phyloP scores from a whole-genome alignment of 2,113 vertebrate genomes.

The Genyomyrus donnyi region DNA sequence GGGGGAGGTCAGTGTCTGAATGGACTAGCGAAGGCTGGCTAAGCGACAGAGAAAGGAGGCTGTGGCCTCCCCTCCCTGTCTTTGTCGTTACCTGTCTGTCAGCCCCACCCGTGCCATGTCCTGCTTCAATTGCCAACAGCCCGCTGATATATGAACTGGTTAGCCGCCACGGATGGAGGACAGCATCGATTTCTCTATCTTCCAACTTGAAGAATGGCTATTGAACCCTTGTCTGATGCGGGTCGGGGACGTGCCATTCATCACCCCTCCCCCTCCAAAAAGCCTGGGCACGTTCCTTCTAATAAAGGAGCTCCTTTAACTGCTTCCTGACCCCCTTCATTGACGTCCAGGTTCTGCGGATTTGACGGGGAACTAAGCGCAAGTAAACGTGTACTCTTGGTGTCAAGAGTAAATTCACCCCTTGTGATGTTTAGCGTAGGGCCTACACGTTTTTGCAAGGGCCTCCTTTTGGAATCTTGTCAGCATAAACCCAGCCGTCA shows the following conservation, averaged over 20 bases:
- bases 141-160: constrained; percentile 17
- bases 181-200: constrained; percentile 16
- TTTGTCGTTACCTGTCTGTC: not conserved
- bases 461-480: not conserved
- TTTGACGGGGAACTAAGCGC: not conserved
- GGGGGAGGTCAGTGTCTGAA: not conserved
- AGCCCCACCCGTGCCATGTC: not conserved
- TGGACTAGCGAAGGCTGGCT: not conserved
- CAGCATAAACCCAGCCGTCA: not conserved
- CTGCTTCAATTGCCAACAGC: not conserved
- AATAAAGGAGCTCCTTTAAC: not conserved
- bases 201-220: constrained; percentile 18
- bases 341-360: too few relatives aligned
- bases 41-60: not conserved
- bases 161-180: not conserved
- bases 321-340: not conserved
- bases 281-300: not conserved
- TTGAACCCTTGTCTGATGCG: constrained; percentile 15
- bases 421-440: not conserved
- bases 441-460: too few relatives aligned
- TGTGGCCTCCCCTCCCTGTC: not conserved
- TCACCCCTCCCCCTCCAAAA: constrained; percentile 10
- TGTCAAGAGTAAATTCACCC: not conserved
- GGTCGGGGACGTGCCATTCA: constrained; percentile 9
- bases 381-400: not conserved